Base-by-base conservation (phyloP, 2,888 invertebrate species). In the Tetheella fluctuosa region DNA sequence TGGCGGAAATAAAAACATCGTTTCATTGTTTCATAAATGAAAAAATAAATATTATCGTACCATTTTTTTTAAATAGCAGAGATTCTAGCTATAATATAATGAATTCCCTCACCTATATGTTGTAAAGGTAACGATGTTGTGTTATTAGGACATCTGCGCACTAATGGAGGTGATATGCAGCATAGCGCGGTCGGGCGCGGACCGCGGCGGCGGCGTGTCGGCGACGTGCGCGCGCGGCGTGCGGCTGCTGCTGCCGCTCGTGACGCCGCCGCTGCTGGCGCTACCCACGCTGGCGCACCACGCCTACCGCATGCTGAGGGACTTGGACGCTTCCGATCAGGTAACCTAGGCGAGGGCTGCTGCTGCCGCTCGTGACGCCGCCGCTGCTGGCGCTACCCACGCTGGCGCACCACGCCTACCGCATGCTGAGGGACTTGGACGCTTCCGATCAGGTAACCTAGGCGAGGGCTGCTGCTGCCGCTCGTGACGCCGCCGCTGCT, bases 121-220 rank as follows among this genome's bases (percentile, higher is more conserved):
- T n/a, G n/a, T n/a, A n/a, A n/a, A n/a, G n/a, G 30, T 34, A 13
- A 39, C 54, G 25, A 7, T 52, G 17, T 95, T 94, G 73, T n/a
- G n/a, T n/a, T n/a, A n/a, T n/a, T 94, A 96, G 87, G 98, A 98
- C 79, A 95, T 98, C 68, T 94, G 96, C 59, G 92, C 97, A 5
- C 93, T 98, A 12, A 95, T 98, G 94, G 96, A 98, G 76, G 90
- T 98, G 63, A 91, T 97, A 37, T 87, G 89, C 75, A 80, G 85
- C 65, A 78, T 92, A 48, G 88, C 89, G 0, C 87, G 88, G 2
- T 85, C 86, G 68, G 84, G 85, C 48, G 76, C 77, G 0, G 78
- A 70, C 84, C 86, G 67, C 83, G 85, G 48, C 74, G 70, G 39
- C 65, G 72, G 5, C 75, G 76, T 60, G 83, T 79, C 54, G 79